These are phyloP conservation scores for Amblyjoppa proteus DNA, from an alignment of 2,888 invertebrate species.

Conservation along the genomic window DNA sequence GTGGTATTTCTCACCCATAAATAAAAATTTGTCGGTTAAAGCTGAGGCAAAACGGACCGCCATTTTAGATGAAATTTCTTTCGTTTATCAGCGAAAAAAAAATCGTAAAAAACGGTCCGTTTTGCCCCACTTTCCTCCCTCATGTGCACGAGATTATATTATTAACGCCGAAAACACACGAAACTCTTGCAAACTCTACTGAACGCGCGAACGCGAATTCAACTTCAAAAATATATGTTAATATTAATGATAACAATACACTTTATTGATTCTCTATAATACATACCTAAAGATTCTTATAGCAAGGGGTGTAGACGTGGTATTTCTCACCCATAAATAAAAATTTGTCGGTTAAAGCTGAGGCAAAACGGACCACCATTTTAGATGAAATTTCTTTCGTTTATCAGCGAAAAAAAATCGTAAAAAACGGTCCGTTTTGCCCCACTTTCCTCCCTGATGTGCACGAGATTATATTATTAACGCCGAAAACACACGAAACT, in stretches of 20 bases:
- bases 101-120: neutral
- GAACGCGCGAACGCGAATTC: conserved; percentile 19
- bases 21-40: too few species aligned
- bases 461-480: conserved; percentile 22
- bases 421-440: neutral
- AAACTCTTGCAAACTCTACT: conserved; percentile 7
- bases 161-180: conserved; percentile 16
- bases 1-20: too few species aligned
- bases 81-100: neutral
- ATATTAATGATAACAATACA: neutral
- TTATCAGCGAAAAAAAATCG: too few species aligned
- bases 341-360: too few species aligned
- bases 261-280: too few species aligned
- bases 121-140: neutral
- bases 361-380: too few species aligned
- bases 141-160: conserved; percentile 13
- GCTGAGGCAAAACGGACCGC: neutral
- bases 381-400: too few species aligned
- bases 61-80: neutral
- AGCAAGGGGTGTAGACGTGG: too few species aligned
- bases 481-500: conserved; percentile 9
- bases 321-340: too few species aligned
- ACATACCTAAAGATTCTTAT: too few species aligned
- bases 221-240: neutral
- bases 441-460: neutral